Evolutionary conservation across 2,888 invertebrate species (phyloP).

Genomic region (Dryococelus australis): DNA sequence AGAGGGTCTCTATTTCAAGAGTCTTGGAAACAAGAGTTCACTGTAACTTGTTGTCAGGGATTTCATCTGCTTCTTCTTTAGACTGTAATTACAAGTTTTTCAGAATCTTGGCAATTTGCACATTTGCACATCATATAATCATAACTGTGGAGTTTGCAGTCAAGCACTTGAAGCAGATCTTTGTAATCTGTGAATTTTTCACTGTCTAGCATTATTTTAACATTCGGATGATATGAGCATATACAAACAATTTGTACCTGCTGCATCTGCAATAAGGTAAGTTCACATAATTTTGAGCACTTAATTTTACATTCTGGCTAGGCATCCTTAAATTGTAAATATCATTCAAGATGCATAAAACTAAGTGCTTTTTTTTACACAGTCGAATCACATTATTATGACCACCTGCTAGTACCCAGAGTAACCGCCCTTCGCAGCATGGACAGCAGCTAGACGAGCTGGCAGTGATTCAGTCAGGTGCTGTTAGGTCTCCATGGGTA

Average conservation of each 20-base stretch:
- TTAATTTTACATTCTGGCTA: not conserved
- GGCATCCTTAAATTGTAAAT: not conserved
- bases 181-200: constrained; percentile 3
- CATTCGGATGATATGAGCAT: not conserved
- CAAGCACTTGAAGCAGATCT: not conserved
- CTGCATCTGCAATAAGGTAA: not conserved
- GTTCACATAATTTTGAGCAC: not conserved
- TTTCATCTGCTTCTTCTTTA: not conserved
- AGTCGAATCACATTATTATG: not conserved
- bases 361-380: not conserved
- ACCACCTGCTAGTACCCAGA: not conserved
- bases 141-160: not conserved
- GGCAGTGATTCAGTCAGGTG: not conserved
- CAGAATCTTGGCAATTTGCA: not conserved
- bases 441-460: not conserved
- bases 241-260: not conserved
- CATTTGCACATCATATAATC: not conserved
- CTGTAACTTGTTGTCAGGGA: not conserved
- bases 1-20: too few relatives aligned
- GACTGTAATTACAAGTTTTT: not conserved
- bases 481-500: too few relatives aligned
- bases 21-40: too few relatives aligned
- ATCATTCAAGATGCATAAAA: not conserved
- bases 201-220: not conserved
- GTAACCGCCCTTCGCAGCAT: too few relatives aligned